Evolutionary conservation across 37 sponge, comb jelly and placozoan genomes (phyloP), one percentile per base, ranked within the genome.

Genomic region (Cladorhizidae sp.): DNA sequence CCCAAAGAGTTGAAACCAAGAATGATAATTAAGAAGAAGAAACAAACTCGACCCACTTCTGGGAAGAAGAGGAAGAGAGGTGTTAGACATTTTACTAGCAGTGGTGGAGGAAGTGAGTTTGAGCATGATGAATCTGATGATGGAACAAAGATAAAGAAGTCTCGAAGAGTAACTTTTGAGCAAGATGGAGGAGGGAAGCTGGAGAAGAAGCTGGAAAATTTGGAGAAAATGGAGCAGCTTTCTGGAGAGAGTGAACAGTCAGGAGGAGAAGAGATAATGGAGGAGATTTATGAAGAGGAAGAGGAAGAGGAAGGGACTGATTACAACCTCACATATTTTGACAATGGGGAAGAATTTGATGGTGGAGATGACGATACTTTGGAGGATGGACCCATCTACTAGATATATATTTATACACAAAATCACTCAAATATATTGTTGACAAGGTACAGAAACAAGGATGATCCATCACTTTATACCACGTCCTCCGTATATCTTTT

Each of bases 321-420:
- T 52, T 93, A 93, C 61, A 86, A 86, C 12, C 32, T 70, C 38
- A 75, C 87, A 26, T 93, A 93, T 69, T 93, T 93, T 86, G 94
- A 93, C 52, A 79, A 86, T 76, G 94, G 94, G 58, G 94, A 90
- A 28, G 86, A 93, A 11, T 86, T 70, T 75, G 90, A 74, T 40
- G 75, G 42, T 23, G 87, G 81, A 31, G 94, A 90, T 38, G 90
- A 89, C 35, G 94, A 93, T 81, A 74, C 57, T 42, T 50, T 86
- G n/a, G 94, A 93, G n/a, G 92, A 89, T 11, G 93, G 89, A 40
- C 78, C 93, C 63, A 84, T 52, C 39, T 92, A 92, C 57, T 92
- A 79, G 33, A 42, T n/a, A n/a, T n/a, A n/a, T n/a, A n/a, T n/a
- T n/a, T n/a, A n/a, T n/a, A n/a, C n/a, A n/a, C n/a, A n/a, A n/a